These are phyloP conservation scores for Anolis sagrei DNA, from an alignment of 2,113 vertebrate genomes.

Conservation along the genomic window DNA sequence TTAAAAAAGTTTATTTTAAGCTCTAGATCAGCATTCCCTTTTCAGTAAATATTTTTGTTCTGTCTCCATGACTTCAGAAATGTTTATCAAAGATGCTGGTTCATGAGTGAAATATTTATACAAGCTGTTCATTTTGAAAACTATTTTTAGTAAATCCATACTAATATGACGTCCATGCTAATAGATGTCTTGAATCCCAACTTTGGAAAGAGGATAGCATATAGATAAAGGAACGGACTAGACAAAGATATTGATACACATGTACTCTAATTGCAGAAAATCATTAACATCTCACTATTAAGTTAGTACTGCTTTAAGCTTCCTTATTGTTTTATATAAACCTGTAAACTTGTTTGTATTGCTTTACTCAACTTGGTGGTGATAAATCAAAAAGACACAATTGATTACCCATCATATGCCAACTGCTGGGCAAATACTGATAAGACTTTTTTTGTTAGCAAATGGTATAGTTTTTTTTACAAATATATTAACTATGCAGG, in stretches of 20 bases:
- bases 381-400: neutral
- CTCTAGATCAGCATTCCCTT: neutral
- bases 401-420: neutral
- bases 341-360: neutral
- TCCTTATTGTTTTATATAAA: neutral
- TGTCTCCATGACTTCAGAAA: neutral
- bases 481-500: no score
- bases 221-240: no score
- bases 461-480: neutral
- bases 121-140: neutral
- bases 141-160: neutral
- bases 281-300: constrained; percentile 43
- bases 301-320: neutral
- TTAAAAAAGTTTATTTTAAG: neutral
- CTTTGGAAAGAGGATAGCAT: no score
- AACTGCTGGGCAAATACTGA: neutral
- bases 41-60: fast-evolving
- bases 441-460: no score
- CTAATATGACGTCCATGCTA: neutral
- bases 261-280: no score
- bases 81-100: fast-evolving
- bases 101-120: neutral
- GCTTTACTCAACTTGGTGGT: neutral
- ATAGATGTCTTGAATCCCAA: no score
- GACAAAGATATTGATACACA: no score